Evolutionary conservation across 2,888 invertebrate species (phyloP).

Genomic region (Tachystola acroxantha): DNA sequence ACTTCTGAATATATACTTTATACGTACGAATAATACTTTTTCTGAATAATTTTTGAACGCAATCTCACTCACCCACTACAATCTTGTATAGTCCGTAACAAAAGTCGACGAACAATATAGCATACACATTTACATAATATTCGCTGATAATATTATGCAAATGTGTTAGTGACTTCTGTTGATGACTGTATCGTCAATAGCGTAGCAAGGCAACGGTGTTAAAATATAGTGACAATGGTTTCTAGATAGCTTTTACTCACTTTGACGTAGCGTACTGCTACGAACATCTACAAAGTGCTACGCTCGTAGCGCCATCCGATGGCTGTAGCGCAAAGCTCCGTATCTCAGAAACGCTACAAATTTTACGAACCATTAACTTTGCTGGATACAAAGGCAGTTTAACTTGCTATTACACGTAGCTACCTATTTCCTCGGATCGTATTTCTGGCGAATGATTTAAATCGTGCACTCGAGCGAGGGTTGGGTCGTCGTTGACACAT

Average conservation of each 20-base stretch:
- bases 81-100: too few species aligned
- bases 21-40: too few species aligned
- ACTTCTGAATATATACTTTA: too few species aligned
- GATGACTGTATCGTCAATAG: too few species aligned
- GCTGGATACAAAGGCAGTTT: conserved; percentile 28
- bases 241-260: neutral
- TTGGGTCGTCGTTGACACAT: conserved; percentile 14
- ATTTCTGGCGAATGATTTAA: conserved; percentile 15
- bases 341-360: conserved; percentile 40
- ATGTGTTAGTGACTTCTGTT: too few species aligned
- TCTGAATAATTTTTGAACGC: too few species aligned
- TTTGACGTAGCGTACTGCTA: conserved; percentile 2
- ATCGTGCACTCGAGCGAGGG: conserved; percentile 5
- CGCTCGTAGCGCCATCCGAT: conserved; percentile 9
- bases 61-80: too few species aligned
- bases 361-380: conserved; percentile 44
- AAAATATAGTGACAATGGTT: neutral
- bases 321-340: conserved; percentile 20
- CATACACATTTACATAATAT: too few species aligned
- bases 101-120: too few species aligned
- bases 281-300: conserved; percentile 9
- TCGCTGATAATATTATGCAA: too few species aligned
- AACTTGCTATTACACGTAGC: conserved; percentile 29
- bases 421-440: conserved; percentile 29
- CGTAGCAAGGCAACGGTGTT: too few species aligned